Conservation (phyloP, 1,140 invertebrate species). For the Solen grandis region DNA sequence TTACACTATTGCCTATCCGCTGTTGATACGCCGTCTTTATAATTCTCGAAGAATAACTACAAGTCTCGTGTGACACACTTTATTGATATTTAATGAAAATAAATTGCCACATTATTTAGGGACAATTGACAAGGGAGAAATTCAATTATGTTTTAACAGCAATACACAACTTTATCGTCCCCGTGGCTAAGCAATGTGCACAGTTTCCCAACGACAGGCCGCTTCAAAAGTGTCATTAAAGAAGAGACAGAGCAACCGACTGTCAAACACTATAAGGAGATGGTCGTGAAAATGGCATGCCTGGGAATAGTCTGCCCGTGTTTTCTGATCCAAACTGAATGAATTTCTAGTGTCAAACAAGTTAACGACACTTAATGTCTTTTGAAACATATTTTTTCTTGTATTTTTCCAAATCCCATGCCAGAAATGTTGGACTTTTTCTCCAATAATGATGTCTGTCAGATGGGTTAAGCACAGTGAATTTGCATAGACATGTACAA, state of each 20-base stretch:
- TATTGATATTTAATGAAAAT: constrained; percentile 58
- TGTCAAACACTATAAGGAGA: constrained; percentile 51
- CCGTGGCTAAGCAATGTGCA: constrained; percentile 30
- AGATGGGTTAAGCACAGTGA: no score
- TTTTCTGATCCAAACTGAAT: not conserved
- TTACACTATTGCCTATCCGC: not conserved
- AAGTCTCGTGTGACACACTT: constrained; percentile 16
- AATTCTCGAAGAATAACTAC: not conserved
- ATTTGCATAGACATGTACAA: no score
- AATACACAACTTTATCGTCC: constrained; percentile 30
- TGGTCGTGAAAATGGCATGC: constrained; percentile 3
- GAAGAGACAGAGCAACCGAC: constrained; percentile 36
- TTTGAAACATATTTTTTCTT: no score
- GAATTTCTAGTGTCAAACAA: not conserved
- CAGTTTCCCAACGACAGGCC: not conserved
- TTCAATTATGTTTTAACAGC: constrained; percentile 59
- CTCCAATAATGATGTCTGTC: no score
- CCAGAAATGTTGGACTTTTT: no score
- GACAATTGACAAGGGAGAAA: constrained; percentile 47
- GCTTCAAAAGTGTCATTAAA: constrained; percentile 41
- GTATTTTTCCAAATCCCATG: no score
- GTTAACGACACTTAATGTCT: no score
- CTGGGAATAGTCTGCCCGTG: not conserved
- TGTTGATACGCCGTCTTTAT: not conserved
- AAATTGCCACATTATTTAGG: constrained; percentile 51